A percentile compares a stretch with the other conserved stretches of the same genome.
Evolutionary conservation across 2,888 invertebrate species (phyloP).

Genomic region (Pandemis corylana): DNA sequence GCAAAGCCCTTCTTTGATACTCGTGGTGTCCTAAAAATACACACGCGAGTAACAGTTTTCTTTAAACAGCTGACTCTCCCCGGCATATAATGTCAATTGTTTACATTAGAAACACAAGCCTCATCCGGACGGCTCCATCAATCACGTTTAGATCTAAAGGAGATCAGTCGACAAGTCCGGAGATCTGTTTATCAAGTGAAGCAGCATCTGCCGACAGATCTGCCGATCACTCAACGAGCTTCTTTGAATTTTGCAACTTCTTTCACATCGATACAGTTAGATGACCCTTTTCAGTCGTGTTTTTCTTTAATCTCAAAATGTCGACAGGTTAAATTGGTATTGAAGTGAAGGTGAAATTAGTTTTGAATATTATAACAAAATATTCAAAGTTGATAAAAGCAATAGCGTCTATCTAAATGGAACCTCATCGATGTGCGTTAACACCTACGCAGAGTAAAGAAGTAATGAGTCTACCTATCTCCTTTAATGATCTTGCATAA

Average conservation of each 20-base stretch:
- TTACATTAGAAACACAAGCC: constrained; percentile 29
- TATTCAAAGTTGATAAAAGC: not conserved
- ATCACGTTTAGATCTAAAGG: constrained; percentile 29
- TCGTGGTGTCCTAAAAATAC: constrained; percentile 32
- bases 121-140: constrained; percentile 32
- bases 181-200: constrained; percentile 30
- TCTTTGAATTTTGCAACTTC: constrained; percentile 25
- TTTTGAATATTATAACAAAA: not conserved
- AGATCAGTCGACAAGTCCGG: constrained; percentile 39
- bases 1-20: constrained; percentile 14
- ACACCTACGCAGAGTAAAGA: not conserved
- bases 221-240: constrained; percentile 20
- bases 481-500: no score
- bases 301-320: constrained; percentile 14
- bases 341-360: not conserved
- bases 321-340: not conserved
- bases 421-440: not conserved
- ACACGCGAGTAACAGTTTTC: constrained; percentile 29
- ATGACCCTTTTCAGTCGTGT: constrained; percentile 1
- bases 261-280: not conserved
- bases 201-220: constrained; percentile 33
- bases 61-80: constrained; percentile 33
- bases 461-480: not conserved
- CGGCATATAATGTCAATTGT: constrained; percentile 35
- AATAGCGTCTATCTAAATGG: not conserved